Evolutionary conservation across 2,797 vertebrate species (phyloP).

Genomic region (Balearica regulorum): DNA sequence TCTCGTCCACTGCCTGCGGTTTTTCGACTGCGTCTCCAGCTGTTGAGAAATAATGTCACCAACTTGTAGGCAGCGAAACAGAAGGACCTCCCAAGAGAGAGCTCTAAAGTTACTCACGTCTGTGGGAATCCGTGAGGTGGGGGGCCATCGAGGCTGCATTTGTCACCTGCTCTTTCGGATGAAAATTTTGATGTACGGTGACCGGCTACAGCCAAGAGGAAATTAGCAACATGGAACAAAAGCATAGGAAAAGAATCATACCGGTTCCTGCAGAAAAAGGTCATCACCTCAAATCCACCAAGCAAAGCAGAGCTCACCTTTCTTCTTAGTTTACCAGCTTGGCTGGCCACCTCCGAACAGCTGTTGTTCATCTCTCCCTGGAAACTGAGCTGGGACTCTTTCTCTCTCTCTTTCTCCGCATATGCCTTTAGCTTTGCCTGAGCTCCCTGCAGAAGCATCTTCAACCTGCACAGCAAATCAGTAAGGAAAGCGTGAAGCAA

Average conservation of each 20-base stretch:
- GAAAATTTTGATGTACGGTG: background rate
- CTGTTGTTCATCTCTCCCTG: constrained; percentile 62
- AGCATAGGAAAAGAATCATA: background rate
- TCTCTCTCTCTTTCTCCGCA: constrained; percentile 56
- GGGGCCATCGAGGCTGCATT: background rate
- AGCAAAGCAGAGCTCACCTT: constrained; percentile 71
- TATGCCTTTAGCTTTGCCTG: constrained; percentile 79
- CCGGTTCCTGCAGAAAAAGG: background rate
- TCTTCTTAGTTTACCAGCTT: constrained; percentile 72
- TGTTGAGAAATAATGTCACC: constrained; percentile 77
- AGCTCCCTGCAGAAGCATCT: constrained; percentile 78
- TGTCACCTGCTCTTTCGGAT: background rate
- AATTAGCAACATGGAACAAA: background rate
- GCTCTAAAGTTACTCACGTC: background rate
- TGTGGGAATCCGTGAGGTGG: background rate
- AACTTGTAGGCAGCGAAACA: constrained; percentile 65
- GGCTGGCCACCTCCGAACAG: constrained; percentile 62
- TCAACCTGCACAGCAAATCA: constrained; percentile 71
- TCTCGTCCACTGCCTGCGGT: constrained; percentile 64
- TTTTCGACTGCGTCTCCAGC: constrained; percentile 73
- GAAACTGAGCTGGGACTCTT: constrained; percentile 64
- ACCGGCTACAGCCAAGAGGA: background rate
- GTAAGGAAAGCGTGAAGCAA: background rate
- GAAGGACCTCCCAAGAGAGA: background rate
- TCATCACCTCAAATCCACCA: background rate